Percentiles rank a stretch among this genome's conserved stretches.
These are phyloP conservation scores for Coreoperca whiteheadi DNA, from an alignment of 2,113 vertebrate genomes.

Conservation along the genomic window DNA sequence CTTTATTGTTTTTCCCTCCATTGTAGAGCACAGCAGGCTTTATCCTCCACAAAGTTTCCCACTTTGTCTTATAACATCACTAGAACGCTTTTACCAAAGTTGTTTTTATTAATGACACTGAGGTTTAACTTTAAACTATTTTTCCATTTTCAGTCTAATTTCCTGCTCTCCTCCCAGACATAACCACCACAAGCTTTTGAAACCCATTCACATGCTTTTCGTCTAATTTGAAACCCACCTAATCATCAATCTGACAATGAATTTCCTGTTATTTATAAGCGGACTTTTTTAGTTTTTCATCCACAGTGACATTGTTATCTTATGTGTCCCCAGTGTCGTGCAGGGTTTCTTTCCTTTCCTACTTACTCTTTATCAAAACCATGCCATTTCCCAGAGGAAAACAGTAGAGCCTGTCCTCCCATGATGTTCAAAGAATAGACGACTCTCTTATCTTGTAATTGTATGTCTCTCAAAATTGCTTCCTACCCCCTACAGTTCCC, in stretches of 20 bases:
- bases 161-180: slow-evolving; percentile 29
- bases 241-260: slow-evolving; percentile 46
- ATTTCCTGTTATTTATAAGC: slow-evolving; percentile 54
- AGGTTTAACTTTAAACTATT: neutral
- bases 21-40: neutral
- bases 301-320: slow-evolving; percentile 54
- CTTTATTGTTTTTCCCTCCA: slow-evolving; percentile 13
- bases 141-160: slow-evolving; percentile 32
- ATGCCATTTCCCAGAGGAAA: slow-evolving; percentile 63
- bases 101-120: slow-evolving; percentile 26
- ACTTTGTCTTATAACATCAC: neutral
- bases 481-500: slow-evolving; percentile 65
- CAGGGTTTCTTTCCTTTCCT: slow-evolving; percentile 44
- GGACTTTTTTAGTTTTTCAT: slow-evolving; percentile 34
- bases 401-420: slow-evolving; percentile 55
- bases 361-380: slow-evolving; percentile 64
- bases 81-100: neutral
- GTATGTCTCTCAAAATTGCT: slow-evolving; percentile 62
- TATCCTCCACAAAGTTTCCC: slow-evolving; percentile 1
- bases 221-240: slow-evolving; percentile 43
- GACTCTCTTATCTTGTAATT: slow-evolving; percentile 73
- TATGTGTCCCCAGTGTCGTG: slow-evolving; percentile 35
- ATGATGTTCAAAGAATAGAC: slow-evolving; percentile 68
- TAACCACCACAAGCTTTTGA: neutral
- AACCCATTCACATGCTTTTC: neutral